These are phyloP conservation scores for Lytechinus pictus DNA, from an alignment of 35 echinoderm and acorn worm species.

Conservation along the genomic window DNA sequence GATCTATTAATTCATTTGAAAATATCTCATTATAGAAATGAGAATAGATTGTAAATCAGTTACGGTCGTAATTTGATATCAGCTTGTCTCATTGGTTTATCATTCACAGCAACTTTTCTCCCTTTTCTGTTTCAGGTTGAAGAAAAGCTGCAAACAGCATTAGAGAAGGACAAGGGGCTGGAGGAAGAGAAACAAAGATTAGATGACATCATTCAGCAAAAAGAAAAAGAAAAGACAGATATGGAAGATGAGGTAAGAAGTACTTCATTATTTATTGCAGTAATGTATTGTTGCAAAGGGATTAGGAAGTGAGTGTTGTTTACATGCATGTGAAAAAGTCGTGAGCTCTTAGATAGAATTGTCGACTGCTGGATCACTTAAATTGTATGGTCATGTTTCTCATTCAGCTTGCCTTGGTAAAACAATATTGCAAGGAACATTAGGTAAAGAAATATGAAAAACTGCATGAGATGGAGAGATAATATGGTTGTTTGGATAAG, in stretches of 20 bases:
- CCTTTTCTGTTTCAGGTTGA: conserved; percentile 58
- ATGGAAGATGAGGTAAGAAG: conserved; percentile 75
- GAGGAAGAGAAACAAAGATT: conserved; percentile 78
- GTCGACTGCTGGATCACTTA: no score
- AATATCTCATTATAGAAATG: neutral
- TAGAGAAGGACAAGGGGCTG: conserved; percentile 85
- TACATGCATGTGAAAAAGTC: no score
- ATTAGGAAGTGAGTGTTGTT: no score
- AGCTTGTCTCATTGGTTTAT: neutral
- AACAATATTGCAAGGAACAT: no score
- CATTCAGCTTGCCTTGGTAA: no score
- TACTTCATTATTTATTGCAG: neutral
- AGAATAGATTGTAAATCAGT: neutral
- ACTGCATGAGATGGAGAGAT: no score
- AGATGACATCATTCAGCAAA: conserved; percentile 79
- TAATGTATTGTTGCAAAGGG: no score
- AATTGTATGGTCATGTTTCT: no score
- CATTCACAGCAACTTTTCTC: neutral
- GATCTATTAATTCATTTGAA: neutral
- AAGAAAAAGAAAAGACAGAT: conserved; percentile 80
- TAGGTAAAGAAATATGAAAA: no score
- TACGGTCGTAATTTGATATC: neutral
- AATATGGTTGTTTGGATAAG: no score
- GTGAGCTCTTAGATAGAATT: no score
- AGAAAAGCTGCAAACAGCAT: conserved; percentile 83